Base-by-base conservation (phyloP, 2,113 vertebrate species). In the Miniopterus natalensis region DNA sequence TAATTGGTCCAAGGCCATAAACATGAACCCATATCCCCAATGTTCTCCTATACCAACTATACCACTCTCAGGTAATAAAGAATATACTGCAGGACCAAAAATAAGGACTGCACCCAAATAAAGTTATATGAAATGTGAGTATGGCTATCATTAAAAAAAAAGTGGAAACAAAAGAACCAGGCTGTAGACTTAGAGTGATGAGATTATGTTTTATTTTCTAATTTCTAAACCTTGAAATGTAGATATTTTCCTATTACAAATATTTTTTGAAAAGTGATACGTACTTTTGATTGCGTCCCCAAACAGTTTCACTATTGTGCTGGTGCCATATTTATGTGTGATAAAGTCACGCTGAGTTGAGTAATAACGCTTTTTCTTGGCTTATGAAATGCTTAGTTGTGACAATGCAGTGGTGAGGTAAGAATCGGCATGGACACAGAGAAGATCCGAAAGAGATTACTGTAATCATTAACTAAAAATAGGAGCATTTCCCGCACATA, bases 341-440 rank as follows among this genome's bases (percentile, higher is more conserved):
- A 83, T 45, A 18, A 88, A 85, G 75, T 42, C 74, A 31, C 75
- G 18, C 15, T 79, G 59, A 77, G 13, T 36, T 65, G 15, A 73
- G 66, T 36, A 77, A 88, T 40, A 63, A 79, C 31, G 49, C 51
- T 25, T 75, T 47, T 80, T 71, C 86, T 78, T 91, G 53, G 23
- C 29, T 84, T 78, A 88, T 11, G 8, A 77, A 90, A 57, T 42
- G 18, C 61, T 71, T 61, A 90, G 75, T 14, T 61, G 66, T 84
- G 94, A 95, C 71, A 87, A 47, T 57, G 6, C 31, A 81, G 91
- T 79, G 66, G 66, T n/a, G 94, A 97, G 75, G 57, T 73, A 80
- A 93, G 74, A 97, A 96, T 49, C 1, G 84, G 59, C 23, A 79
- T 2, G 73, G 75, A 47, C 74, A 97, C 36, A 94, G 2, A 4